Percentiles rank a stretch among this genome's conserved stretches.
phyloP scores from a whole-genome alignment of 1,140 invertebrate genomes.

The Helicoverpa armigera region DNA sequence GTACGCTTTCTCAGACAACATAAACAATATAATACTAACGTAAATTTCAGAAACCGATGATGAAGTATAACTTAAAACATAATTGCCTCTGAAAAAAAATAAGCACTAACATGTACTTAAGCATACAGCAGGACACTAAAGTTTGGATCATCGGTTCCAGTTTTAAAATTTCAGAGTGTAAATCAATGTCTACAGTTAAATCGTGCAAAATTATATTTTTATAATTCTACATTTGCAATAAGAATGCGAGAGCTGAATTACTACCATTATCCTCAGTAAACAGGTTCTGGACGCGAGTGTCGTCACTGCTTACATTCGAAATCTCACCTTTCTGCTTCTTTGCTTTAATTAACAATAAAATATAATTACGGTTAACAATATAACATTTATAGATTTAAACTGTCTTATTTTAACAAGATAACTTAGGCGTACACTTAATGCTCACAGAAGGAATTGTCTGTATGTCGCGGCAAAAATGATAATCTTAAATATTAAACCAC shows the following conservation, averaged over 20 bases:
- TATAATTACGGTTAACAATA: slow-evolving; percentile 46
- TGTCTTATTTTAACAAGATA: slow-evolving; percentile 27
- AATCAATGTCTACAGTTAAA: slow-evolving; percentile 13
- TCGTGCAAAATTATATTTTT: slow-evolving; percentile 42
- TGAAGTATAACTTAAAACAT: slow-evolving; percentile 14
- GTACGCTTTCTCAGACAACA: slow-evolving; percentile 5
- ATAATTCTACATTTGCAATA: slow-evolving; percentile 46
- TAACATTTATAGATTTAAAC: slow-evolving; percentile 39
- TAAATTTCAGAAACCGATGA: slow-evolving; percentile 26
- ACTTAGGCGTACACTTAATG: background rate
- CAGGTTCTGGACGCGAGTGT: slow-evolving; percentile 68
- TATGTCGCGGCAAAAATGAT: slow-evolving; percentile 45
- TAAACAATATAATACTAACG: slow-evolving; percentile 25
- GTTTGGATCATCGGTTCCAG: slow-evolving; percentile 9
- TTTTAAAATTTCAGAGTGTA: slow-evolving; percentile 28
- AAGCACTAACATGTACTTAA: slow-evolving; percentile 28
- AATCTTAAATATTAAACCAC: slow-evolving; percentile 9
- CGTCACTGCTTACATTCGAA: slow-evolving; percentile 74
- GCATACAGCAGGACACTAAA: background rate
- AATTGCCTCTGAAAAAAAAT: slow-evolving; percentile 29
- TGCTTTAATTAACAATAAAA: slow-evolving; percentile 82
- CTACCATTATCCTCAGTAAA: slow-evolving; percentile 77
- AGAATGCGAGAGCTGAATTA: slow-evolving; percentile 61
- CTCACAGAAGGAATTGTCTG: slow-evolving; percentile 18
- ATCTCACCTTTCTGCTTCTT: slow-evolving; percentile 82